Evolutionary conservation across 2,113 vertebrate genomes (phyloP).

Genomic region (Isurus oxyrinchus): DNA sequence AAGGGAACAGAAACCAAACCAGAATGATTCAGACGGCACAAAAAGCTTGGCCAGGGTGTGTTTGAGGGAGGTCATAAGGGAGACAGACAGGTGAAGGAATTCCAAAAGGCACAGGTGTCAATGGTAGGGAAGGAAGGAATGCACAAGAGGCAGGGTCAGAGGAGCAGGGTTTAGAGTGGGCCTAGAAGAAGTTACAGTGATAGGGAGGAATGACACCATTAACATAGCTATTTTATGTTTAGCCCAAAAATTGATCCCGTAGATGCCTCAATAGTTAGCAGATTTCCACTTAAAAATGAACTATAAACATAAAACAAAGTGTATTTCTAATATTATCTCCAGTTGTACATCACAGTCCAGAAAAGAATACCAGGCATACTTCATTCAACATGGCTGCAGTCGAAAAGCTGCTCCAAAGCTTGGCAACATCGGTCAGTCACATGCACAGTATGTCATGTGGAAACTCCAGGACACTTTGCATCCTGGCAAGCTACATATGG

Average conservation of each 20-base stretch:
- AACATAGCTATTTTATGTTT: too few relatives aligned
- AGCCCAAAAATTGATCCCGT: too few relatives aligned
- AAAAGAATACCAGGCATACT: not conserved
- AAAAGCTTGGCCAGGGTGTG: not conserved
- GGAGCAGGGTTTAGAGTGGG: not conserved
- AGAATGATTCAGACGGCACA: not conserved
- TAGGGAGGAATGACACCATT: not conserved
- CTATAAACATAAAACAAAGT: too few relatives aligned
- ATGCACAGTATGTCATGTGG: not conserved
- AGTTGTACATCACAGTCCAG: not conserved
- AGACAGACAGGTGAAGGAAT: not conserved
- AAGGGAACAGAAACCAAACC: not conserved
- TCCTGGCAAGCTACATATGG: not conserved
- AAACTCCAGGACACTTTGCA: not conserved
- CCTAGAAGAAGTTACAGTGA: not conserved
- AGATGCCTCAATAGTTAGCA: too few relatives aligned
- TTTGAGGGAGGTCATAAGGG: not conserved
- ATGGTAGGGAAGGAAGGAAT: not conserved
- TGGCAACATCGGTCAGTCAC: not conserved
- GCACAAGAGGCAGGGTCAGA: not conserved
- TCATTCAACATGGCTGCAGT: not conserved
- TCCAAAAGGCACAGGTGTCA: not conserved
- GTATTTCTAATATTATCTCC: not conserved
- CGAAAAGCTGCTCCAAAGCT: not conserved
- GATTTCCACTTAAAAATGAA: too few relatives aligned